Evolutionary conservation across 2,797 vertebrate species (phyloP), one percentile per base, ranked within the genome.

Genomic region (Urophycis tenuis): DNA sequence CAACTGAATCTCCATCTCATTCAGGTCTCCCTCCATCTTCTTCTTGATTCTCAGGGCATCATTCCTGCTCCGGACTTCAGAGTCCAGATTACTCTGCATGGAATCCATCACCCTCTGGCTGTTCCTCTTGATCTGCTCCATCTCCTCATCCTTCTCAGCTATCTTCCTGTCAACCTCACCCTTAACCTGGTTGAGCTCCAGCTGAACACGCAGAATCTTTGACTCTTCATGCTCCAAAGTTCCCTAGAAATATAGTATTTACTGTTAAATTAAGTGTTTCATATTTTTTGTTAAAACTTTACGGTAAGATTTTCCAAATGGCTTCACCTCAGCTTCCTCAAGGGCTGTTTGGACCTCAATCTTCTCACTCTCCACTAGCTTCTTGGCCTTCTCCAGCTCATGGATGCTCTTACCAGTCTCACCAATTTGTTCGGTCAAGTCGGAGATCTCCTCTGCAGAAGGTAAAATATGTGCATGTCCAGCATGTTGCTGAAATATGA

Each of bases 21-120:
- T 93, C 71, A 94, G 89, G 64, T 93, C 93, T 67, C 93, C 92
- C 75, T 95, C 94, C 92, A 93, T 94, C 89, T 95, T 95, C 91
- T 94, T 67, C 60, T 67, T 67, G 60, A 67, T 67, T 67, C 60
- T 67, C 60, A 67, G n/a, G 60, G 60, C 60, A 29, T 67, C 60
- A 67, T 67, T 67, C 10, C 60, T 67, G 60, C 60, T 67, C 60
- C 60, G 29, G 60, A 92, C 88, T 76, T 95, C 94, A 0, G 94
- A 87, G 32, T 95, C 94, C 84, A 95, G 77, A 2, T 81, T 81
- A 41, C 86, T 93, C 83, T 95, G 94, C 90, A 91, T 88, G 60
- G 94, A 89, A n/a, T 94, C 94, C 5, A 86, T 75, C 0, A 90
- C 82, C 39, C 91, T 86, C 87, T 94, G 94, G 83, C 89, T 90